These are phyloP conservation scores for Heliconius aoede DNA, from an alignment of 2,888 invertebrate species.

Conservation along the genomic window DNA sequence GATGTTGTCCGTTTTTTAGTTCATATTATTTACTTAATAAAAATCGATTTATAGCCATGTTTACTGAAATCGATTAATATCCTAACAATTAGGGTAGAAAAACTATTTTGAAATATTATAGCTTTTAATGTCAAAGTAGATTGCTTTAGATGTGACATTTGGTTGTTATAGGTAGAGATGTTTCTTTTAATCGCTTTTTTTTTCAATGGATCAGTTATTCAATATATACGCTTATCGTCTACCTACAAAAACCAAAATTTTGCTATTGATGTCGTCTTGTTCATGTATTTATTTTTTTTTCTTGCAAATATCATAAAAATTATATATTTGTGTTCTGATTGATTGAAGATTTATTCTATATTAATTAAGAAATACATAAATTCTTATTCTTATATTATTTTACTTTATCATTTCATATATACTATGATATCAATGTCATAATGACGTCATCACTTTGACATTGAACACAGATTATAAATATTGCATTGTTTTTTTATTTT, in stretches of 20 bases:
- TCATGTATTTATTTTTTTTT: neutral
- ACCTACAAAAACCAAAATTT: neutral
- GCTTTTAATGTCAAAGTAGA: neutral
- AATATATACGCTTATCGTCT: neutral
- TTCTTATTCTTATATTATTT: too few species aligned
- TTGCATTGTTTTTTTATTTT: neutral
- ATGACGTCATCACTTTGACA: neutral
- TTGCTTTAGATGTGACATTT: slow-evolving; percentile 11
- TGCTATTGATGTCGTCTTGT: neutral
- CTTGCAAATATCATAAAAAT: neutral
- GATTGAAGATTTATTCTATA: too few species aligned
- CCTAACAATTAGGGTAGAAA: neutral
- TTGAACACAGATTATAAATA: neutral
- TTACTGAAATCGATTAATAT: neutral
- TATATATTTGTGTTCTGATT: neutral
- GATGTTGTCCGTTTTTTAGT: slow-evolving; percentile 6
- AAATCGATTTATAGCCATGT: neutral
- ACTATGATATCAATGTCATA: neutral
- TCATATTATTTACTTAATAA: neutral
- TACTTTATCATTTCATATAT: neutral
- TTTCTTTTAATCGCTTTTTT: neutral
- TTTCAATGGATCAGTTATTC: neutral
- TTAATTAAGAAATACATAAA: too few species aligned
- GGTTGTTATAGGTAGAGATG: neutral
- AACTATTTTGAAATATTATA: neutral